Evolutionary conservation across 2,888 invertebrate genomes (phyloP), one percentile per base, ranked within the genome.

Genomic region (Lymantria monacha): DNA sequence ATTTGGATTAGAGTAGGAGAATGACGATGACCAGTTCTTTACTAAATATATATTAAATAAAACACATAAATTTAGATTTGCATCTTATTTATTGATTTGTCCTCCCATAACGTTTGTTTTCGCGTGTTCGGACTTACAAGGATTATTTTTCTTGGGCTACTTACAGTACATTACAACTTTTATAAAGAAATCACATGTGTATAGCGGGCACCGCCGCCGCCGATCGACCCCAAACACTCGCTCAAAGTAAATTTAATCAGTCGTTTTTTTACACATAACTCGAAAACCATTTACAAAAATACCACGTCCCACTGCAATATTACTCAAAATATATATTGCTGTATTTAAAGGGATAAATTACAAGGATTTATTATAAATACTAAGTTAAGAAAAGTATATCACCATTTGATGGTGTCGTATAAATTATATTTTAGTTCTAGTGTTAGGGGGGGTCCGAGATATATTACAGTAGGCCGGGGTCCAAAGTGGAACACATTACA

Each of bases 101-200:
- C 87, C 88, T 86, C 79, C 79, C 83, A 83, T 81, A 87, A 85
- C 81, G 53, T 82, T 82, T 81, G 81, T 85, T 83, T 84, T 83
- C 76, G 82, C 55, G 83, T 72, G 87, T 79, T 83, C 67, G 90
- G 91, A 90, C 87, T 80, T 86, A 87, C 87, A 86, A 78, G 83
- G 83, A 86, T 90, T 83, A 88, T 85, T 83, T 85, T 85, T 78
- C 83, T 88, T 87, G 85, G 81, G 81, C 90, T 91, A 91, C 89
- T 89, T 90, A 88, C 81, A 87, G 78, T 75, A 88, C 85, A 85
- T 85, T 87, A 87, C 84, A 88, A 74, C 81, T 66, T 76, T 84
- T 89, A 89, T 87, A 89, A 87, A 89, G 88, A 91, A 91, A 91
- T 91, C 90, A 91, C 90, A 91, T 85, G 81, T 81, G 76, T 83